Percentiles rank a stretch among this genome's conserved stretches.
These are phyloP conservation scores for Ladona fulva DNA, from an alignment of 1,140 invertebrate genomes.

Conservation along the genomic window DNA sequence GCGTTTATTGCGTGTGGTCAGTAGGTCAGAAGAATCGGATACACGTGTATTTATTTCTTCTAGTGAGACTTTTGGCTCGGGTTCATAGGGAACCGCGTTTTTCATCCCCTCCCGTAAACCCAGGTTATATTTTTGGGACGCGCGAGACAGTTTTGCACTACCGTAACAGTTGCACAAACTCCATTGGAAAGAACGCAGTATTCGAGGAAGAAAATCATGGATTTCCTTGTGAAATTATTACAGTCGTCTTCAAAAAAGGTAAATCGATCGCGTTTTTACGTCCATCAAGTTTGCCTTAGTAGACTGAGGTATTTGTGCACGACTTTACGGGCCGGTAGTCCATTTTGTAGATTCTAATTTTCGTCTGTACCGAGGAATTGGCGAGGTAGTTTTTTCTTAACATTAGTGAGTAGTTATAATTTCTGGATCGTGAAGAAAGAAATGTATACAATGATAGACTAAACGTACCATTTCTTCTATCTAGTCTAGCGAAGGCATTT, in stretches of 20 bases:
- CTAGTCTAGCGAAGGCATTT: too few relatives aligned
- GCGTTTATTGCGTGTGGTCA: background rate
- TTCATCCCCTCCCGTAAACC: background rate
- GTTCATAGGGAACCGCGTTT: background rate
- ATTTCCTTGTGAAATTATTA: slow-evolving; percentile 5
- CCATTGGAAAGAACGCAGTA: background rate
- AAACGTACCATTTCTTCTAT: too few relatives aligned
- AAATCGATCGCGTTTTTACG: background rate
- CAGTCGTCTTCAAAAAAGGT: background rate
- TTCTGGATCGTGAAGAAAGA: too few relatives aligned
- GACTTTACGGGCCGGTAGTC: too few relatives aligned
- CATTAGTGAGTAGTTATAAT: too few relatives aligned
- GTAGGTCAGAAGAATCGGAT: background rate
- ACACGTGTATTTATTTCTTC: background rate
- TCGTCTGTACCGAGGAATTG: too few relatives aligned
- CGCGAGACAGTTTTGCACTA: background rate
- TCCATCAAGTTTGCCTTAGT: too few relatives aligned
- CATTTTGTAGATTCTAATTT: too few relatives aligned
- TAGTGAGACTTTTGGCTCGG: background rate
- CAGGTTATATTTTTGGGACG: slow-evolving; percentile 5
- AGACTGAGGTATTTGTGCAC: too few relatives aligned
- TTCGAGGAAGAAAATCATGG: background rate
- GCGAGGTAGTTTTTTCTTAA: too few relatives aligned
- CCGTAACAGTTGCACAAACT: background rate
- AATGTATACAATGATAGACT: too few relatives aligned